A percentile compares a stretch with the other conserved stretches of the same genome.
Conservation (phyloP, 2,113 vertebrate species). For the Carollia perspicillata region DNA sequence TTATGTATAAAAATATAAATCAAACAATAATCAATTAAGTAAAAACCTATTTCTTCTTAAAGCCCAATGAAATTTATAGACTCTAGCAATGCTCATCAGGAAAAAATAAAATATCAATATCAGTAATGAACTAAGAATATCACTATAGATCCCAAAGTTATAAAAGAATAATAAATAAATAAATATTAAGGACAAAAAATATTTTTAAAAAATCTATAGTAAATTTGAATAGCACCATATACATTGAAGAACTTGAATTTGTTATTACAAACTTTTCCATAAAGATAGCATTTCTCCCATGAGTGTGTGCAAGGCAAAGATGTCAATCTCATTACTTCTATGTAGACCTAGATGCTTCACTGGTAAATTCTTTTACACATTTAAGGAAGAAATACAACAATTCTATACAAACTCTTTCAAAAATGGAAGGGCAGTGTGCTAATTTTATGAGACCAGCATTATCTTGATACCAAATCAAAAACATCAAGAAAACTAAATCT, state of each 20-base stretch:
- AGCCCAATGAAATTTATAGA: not conserved
- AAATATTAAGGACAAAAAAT: not conserved
- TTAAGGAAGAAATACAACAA: not conserved
- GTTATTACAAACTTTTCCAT: not conserved
- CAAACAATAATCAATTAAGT: not conserved
- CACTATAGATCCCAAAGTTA: not conserved
- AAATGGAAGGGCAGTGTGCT: not conserved
- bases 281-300: not conserved
- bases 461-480: not conserved
- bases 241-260: not conserved
- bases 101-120: not conserved
- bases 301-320: not conserved
- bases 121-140: not conserved
- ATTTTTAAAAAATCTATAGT: not conserved
- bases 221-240: not conserved
- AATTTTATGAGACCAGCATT: not conserved
- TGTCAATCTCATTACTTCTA: not conserved
- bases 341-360: not conserved
- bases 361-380: not conserved
- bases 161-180: not conserved
- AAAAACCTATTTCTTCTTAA: not conserved
- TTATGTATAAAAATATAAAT: not conserved
- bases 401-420: not conserved
- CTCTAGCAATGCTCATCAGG: not conserved
- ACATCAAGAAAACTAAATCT: not conserved